Percentiles rank a stretch among this genome's conserved stretches.
phyloP scores from a whole-genome alignment of 2,888 invertebrate species.

The Hoplodrina blanda region DNA sequence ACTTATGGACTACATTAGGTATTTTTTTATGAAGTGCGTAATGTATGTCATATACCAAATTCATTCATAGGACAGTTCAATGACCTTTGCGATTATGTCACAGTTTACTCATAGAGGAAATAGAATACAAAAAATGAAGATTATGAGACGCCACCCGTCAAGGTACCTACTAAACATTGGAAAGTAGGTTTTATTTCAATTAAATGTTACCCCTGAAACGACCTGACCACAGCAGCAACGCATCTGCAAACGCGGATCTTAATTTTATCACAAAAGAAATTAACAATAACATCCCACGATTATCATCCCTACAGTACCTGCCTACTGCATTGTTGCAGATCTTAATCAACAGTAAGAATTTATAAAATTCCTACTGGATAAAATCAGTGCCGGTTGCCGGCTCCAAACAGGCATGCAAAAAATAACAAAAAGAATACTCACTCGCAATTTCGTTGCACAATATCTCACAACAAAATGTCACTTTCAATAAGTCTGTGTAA shows the following conservation, averaged over 20 bases:
- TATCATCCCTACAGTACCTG: conserved; percentile 30
- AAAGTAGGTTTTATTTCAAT: conserved; percentile 21
- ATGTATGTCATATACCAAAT: neutral
- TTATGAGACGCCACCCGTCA: neutral
- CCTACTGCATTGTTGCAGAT: conserved; percentile 39
- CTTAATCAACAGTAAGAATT: conserved; percentile 55
- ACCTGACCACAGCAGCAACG: neutral
- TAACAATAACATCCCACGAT: conserved; percentile 48
- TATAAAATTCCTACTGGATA: conserved; percentile 72
- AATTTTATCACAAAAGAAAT: conserved; percentile 25
- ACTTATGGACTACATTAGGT: neutral
- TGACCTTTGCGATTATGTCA: conserved; percentile 22
- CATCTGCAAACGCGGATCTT: neutral
- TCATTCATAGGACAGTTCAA: conserved; percentile 18
- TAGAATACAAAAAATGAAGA: conserved; percentile 22
- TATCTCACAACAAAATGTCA: conserved; percentile 70
- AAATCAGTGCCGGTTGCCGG: conserved; percentile 79
- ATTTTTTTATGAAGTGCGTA: neutral
- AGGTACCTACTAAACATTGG: neutral
- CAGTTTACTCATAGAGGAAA: conserved; percentile 16
- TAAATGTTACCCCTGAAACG: neutral
- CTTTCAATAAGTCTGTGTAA: conserved; percentile 58
- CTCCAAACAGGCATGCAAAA: conserved; percentile 78
- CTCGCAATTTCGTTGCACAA: conserved; percentile 83
- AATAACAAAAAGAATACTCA: conserved; percentile 81